These are phyloP conservation scores for Minunthozetes semirufus DNA, from an alignment of 2,888 invertebrate species.

Conservation along the genomic window DNA sequence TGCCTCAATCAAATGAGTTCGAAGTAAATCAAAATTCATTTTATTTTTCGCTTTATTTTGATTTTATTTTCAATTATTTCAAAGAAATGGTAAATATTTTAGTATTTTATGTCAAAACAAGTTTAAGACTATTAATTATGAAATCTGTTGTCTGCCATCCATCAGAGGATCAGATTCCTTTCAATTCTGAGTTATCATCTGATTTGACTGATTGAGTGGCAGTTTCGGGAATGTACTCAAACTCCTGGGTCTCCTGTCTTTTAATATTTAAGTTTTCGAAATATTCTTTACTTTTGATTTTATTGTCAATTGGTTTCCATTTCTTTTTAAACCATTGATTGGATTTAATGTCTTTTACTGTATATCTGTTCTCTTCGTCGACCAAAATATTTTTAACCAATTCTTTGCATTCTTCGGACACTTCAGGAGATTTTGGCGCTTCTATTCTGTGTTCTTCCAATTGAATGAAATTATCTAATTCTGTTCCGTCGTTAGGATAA, in stretches of 20 bases:
- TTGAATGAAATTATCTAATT: neutral
- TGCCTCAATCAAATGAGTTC: neutral
- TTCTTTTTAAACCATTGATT: conserved; percentile 11
- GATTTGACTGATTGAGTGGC: too few species aligned
- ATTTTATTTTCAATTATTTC: neutral
- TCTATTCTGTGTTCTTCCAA: neutral
- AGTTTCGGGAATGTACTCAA: neutral
- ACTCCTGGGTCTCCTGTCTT: neutral
- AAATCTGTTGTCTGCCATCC: neutral
- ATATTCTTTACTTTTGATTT: neutral
- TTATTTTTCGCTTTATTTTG: neutral
- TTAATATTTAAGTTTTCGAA: neutral
- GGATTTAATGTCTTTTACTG: neutral
- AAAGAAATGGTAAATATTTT: too few species aligned
- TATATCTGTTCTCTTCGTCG: neutral
- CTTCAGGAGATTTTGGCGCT: neutral
- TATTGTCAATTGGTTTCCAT: neutral
- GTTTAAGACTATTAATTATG: too few species aligned
- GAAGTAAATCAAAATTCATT: neutral
- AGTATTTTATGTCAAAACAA: too few species aligned
- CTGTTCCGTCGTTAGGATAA: neutral
- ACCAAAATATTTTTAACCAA: conserved; percentile 3
- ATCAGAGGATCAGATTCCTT: too few species aligned
- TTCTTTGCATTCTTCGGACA: conserved; percentile 7
- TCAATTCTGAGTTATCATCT: too few species aligned